Evolutionary conservation across 2,113 vertebrate genomes (phyloP).

Genomic region (Crotalus horridus): DNA sequence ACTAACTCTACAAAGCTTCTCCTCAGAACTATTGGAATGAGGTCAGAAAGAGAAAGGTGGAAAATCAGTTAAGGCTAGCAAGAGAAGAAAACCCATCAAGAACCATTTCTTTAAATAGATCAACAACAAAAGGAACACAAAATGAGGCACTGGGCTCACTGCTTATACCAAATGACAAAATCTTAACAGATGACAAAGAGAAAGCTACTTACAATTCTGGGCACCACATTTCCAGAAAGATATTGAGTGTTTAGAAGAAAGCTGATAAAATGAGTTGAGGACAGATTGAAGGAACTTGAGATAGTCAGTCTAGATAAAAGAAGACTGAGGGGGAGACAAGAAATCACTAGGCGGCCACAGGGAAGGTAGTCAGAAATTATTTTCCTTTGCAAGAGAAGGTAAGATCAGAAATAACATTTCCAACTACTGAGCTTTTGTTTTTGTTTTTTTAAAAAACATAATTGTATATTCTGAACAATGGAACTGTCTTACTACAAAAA

Average conservation of each 20-base stretch:
- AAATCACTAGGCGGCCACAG: background rate
- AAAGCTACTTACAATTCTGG: background rate
- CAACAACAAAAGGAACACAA: background rate
- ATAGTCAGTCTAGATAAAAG: background rate
- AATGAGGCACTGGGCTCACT: background rate
- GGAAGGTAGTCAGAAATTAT: background rate
- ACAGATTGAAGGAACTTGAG: background rate
- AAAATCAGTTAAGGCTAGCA: background rate
- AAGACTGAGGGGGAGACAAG: background rate
- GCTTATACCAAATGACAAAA: background rate
- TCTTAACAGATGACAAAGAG: background rate
- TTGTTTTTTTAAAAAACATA: background rate
- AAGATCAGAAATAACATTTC: background rate
- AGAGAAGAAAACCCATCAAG: background rate
- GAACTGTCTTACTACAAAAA: background rate
- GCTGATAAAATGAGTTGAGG: background rate
- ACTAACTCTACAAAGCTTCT: background rate
- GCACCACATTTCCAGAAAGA: background rate
- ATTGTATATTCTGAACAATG: background rate
- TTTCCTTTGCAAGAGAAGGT: background rate
- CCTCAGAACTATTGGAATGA: background rate
- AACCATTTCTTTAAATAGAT: background rate
- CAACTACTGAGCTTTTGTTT: background rate
- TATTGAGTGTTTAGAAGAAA: background rate
- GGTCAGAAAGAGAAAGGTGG: background rate